These are phyloP conservation scores for Bombus haemorrhoidalis DNA, from an alignment of 1,140 invertebrate genomes.

Conservation along the genomic window DNA sequence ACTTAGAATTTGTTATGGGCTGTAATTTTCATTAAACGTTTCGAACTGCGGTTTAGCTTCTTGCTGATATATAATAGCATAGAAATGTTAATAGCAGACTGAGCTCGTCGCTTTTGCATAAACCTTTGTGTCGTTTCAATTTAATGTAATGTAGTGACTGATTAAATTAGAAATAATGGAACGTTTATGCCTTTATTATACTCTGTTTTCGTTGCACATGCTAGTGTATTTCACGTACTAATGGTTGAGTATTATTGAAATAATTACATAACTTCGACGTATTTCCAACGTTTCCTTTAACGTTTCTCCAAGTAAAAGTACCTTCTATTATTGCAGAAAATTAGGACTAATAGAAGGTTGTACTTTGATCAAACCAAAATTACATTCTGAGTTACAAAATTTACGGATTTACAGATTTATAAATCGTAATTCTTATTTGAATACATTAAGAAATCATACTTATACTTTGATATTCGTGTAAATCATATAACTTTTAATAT, in stretches of 20 bases:
- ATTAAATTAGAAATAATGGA: neutral
- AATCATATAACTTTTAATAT: neutral
- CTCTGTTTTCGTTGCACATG: neutral
- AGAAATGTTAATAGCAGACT: neutral
- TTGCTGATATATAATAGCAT: too few species aligned
- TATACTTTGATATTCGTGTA: neutral
- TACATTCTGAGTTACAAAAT: neutral
- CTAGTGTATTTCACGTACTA: neutral
- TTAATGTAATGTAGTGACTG: neutral
- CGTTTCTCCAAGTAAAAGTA: neutral
- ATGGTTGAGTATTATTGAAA: neutral
- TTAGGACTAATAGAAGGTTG: neutral
- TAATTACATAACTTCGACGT: neutral
- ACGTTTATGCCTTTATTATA: neutral
- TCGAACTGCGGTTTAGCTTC: neutral
- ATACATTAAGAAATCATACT: neutral
- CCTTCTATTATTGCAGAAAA: neutral
- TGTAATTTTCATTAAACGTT: neutral
- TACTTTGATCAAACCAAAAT: neutral
- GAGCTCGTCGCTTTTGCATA: neutral
- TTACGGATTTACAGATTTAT: neutral
- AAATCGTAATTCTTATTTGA: neutral
- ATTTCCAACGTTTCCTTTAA: neutral
- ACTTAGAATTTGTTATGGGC: neutral
- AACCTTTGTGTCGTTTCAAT: neutral